Conservation (phyloP, 2,888 invertebrate genomes). For the Cerceris ruficornis region DNA sequence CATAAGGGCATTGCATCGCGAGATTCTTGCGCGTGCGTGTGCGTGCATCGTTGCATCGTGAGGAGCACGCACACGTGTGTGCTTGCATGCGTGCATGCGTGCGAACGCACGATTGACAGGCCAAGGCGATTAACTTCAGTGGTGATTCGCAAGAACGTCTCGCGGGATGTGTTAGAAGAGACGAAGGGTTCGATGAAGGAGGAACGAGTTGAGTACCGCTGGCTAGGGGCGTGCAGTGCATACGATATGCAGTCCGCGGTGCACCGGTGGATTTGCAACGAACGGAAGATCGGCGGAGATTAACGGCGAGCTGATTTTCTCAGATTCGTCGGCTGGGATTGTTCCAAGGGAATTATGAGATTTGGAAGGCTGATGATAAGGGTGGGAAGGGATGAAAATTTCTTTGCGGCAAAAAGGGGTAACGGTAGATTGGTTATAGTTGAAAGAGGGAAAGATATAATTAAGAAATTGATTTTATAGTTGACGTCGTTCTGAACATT, state of each 20-base stretch:
- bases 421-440: too few relatives aligned
- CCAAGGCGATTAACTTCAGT: conserved; percentile 74
- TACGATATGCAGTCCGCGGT: conserved; percentile 26
- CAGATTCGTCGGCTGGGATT: background rate
- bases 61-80: conserved; percentile 29
- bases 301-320: conserved; percentile 19
- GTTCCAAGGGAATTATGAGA: background rate
- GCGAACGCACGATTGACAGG: conserved; percentile 68
- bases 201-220: conserved; percentile 29
- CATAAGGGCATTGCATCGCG: conserved; percentile 64
- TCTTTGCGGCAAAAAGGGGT: too few relatives aligned
- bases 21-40: background rate
- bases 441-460: too few relatives aligned
- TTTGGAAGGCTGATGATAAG: background rate
- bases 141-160: conserved; percentile 34
- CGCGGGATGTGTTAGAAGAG: too few relatives aligned
- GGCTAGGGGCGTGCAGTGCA: conserved; percentile 19
- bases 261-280: conserved; percentile 19
- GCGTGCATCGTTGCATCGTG: conserved; percentile 13
- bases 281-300: conserved; percentile 29
- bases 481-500: too few relatives aligned
- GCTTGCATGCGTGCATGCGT: conserved; percentile 38
- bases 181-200: background rate
- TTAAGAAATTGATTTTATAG: too few relatives aligned
- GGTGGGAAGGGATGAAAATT: too few relatives aligned